phyloP scores from a whole-genome alignment of 1,140 invertebrate species.

The Rhynchophorus ferrugineus region DNA sequence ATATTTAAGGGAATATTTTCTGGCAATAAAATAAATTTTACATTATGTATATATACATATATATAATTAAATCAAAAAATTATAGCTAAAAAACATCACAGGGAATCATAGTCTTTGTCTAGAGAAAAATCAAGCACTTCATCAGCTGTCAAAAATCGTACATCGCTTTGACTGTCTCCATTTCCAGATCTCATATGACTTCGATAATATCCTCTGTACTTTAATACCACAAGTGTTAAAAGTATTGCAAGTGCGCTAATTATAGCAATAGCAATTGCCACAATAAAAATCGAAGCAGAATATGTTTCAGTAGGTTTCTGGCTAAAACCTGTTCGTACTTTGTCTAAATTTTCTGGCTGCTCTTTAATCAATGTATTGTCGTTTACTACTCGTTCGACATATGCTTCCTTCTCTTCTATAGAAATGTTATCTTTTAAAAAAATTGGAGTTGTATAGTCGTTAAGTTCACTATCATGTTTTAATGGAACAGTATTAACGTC shows the following conservation, averaged over 20 bases:
- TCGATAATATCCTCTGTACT: neutral
- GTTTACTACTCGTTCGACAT: constrained; percentile 9
- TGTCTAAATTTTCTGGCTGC: neutral
- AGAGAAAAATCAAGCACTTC: constrained; percentile 49
- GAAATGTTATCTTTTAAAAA: neutral
- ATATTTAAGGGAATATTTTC: too few species aligned
- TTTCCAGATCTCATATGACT: constrained; percentile 15
- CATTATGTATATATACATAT: too few species aligned
- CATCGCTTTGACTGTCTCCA: constrained; percentile 44
- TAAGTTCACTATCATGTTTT: neutral
- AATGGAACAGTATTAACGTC: neutral
- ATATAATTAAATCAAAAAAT: too few species aligned
- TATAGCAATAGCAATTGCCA: neutral
- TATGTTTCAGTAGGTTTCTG: neutral
- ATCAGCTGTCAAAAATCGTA: constrained; percentile 48
- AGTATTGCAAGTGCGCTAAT: constrained; percentile 7
- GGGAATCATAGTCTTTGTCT: constrained; percentile 32
- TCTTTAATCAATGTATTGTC: neutral
- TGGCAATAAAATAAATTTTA: too few species aligned
- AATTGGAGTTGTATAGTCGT: neutral
- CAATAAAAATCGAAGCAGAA: neutral
- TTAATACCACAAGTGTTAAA: constrained; percentile 1
- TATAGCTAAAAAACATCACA: constrained; percentile 16
- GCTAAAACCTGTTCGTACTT: neutral
- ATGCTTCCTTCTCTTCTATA: constrained; percentile 7